phyloP scores from a whole-genome alignment of 2,888 invertebrate genomes.

The Trichopria drosophilae region DNA sequence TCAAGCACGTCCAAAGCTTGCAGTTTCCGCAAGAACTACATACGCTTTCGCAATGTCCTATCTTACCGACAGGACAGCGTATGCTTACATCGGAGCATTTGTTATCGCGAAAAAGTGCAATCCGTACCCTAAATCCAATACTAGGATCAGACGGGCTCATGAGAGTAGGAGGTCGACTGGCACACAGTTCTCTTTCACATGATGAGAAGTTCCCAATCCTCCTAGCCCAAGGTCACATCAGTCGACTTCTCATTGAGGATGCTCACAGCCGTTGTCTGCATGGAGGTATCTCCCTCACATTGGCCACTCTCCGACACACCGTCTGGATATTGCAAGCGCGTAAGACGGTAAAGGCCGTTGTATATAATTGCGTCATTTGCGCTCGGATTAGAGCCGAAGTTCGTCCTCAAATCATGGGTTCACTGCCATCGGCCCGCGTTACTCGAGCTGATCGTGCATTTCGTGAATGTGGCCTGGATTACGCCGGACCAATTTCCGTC shows the following conservation, averaged over 20 bases:
- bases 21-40: neutral
- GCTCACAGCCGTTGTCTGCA: conserved; percentile 21
- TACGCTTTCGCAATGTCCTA: too few relatives aligned
- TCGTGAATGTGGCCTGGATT: conserved; percentile 32
- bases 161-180: conserved; percentile 36
- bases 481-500: conserved; percentile 33
- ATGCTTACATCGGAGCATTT: too few relatives aligned
- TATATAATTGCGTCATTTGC: conserved; percentile 24
- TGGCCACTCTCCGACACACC: conserved; percentile 13
- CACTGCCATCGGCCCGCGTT: conserved; percentile 14
- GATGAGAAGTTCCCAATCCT: conserved; percentile 26
- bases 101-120: too few relatives aligned
- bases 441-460: conserved; percentile 15
- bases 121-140: conserved; percentile 16
- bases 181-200: conserved; percentile 16
- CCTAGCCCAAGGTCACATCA: conserved; percentile 10
- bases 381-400: conserved; percentile 1
- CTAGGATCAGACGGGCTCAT: conserved; percentile 22
- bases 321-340: conserved; percentile 19
- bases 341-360: conserved; percentile 2
- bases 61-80: too few relatives aligned
- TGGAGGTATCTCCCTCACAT: conserved; percentile 21
- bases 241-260: conserved; percentile 5
- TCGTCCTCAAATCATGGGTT: conserved; percentile 19
- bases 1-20: neutral